phyloP scores from a whole-genome alignment of 2,113 vertebrate species.

The Epinephelus lanceolatus region DNA sequence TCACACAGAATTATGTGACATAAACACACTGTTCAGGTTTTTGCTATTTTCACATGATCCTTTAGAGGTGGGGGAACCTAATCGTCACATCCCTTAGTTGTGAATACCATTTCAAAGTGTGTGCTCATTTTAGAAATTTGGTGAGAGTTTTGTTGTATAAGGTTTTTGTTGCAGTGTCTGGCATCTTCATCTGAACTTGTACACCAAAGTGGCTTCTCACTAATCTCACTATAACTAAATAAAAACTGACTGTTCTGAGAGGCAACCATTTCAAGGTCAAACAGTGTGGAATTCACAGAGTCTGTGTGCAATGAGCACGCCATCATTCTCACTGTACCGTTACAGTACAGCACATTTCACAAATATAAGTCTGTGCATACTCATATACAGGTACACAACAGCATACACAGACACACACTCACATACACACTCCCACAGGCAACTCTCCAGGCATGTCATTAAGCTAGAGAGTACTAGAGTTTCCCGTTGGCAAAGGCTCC shows the following conservation, averaged over 20 bases:
- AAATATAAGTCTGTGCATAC: slow-evolving; percentile 16
- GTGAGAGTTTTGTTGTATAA: not conserved
- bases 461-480: slow-evolving; percentile 85
- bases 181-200: slow-evolving; percentile 2
- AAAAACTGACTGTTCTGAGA: slow-evolving; percentile 29
- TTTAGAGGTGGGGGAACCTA: not conserved
- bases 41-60: not conserved
- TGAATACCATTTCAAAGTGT: not conserved
- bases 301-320: slow-evolving; percentile 28
- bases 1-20: not conserved
- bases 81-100: not conserved
- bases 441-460: slow-evolving; percentile 57
- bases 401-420: slow-evolving; percentile 14
- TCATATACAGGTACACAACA: slow-evolving; percentile 22
- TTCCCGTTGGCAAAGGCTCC: slow-evolving; percentile 98
- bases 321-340: slow-evolving; percentile 29
- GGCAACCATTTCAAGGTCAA: slow-evolving; percentile 20
- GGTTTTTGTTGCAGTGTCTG: not conserved
- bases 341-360: slow-evolving; percentile 23
- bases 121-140: not conserved
- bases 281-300: slow-evolving; percentile 21
- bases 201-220: slow-evolving; percentile 12
- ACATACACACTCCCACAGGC: slow-evolving; percentile 39
- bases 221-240: slow-evolving; percentile 7
- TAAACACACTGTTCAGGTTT: not conserved